Base-by-base conservation (phyloP, 1,140 invertebrate genomes). In the Melitaea cinxia region DNA sequence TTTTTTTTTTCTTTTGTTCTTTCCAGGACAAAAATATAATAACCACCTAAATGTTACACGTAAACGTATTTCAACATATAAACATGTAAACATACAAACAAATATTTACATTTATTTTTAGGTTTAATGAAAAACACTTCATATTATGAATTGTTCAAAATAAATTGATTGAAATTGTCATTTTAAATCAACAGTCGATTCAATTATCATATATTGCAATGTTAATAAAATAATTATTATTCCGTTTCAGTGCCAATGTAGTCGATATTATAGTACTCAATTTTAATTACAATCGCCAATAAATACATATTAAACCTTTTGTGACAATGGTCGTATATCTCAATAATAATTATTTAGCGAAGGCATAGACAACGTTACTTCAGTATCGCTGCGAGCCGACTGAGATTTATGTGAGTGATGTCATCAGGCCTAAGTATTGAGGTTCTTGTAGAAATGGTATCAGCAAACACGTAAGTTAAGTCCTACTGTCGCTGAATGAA, bases 361-460 rank as follows among this genome's bases (percentile, higher is more conserved):
- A 70, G 67, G 64, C 65, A 71, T 63, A 65, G 56, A 57, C 42
- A 78, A 47, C 42, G 42, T n/a, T 12, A 47, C 42, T 47, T 78
- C 73, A 56, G 65, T 63, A 72, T 57, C 60, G 69, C 70, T 70
- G 73, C 71, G 70, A 75, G 62, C 55, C 55, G 68, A 65, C 63
- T 63, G 64, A 70, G 68, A 75, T 77, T 77, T 80, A 80, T 73
- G 68, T 69, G 55, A 49, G 57, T 72, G 69, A 71, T 75, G 73
- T 75, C 70, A 72, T 73, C 67, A 65, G 50, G 30, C 30, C 42
- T 47, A 12, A 1, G 17, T 24, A 10, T 14, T 23, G 0, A 19
- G 42, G 23, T n/a, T 47, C 3, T 21, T n/a, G 15, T 23, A n/a
- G 42, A 47, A 47, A 21, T 47, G 42, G 10, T n/a, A 47, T 23